A percentile compares a stretch with the other conserved stretches of the same genome.
Evolutionary conservation across 2,113 vertebrate genomes (phyloP).

Genomic region (Psittacara wagleri): DNA sequence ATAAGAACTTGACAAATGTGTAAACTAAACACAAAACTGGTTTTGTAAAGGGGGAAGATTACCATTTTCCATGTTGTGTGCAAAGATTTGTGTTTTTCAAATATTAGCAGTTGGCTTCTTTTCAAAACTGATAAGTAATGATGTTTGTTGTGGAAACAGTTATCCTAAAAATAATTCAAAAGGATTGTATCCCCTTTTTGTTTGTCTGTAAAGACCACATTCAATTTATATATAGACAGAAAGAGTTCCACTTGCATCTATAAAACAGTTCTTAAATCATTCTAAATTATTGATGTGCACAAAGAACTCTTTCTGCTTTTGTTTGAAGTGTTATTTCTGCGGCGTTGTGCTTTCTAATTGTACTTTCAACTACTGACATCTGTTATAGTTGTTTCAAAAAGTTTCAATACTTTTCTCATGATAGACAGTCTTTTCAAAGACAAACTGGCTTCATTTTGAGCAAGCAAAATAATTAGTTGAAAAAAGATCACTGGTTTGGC

Average conservation of each 20-base stretch:
- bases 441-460: slow-evolving; percentile 55
- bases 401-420: slow-evolving; percentile 55
- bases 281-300: slow-evolving; percentile 60
- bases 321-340: slow-evolving; percentile 70
- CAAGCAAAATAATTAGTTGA: slow-evolving; percentile 67
- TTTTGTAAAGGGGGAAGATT: slow-evolving; percentile 41
- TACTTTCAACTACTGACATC: slow-evolving; percentile 66
- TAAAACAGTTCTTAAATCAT: slow-evolving; percentile 64
- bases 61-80: slow-evolving; percentile 37
- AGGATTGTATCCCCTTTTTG: slow-evolving; percentile 56
- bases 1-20: slow-evolving; percentile 62
- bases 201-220: slow-evolving; percentile 64
- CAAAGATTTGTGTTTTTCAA: slow-evolving; percentile 62
- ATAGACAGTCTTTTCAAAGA: slow-evolving; percentile 55
- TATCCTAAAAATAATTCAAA: slow-evolving; percentile 70
- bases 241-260: slow-evolving; percentile 50
- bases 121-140: slow-evolving; percentile 69
- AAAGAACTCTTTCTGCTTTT: slow-evolving; percentile 31
- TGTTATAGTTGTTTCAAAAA: slow-evolving; percentile 68
- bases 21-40: slow-evolving; percentile 51
- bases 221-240: slow-evolving; percentile 54
- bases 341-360: slow-evolving; percentile 63
- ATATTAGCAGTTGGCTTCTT: slow-evolving; percentile 56
- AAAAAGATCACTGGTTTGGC: slow-evolving; percentile 66
- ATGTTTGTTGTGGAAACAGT: slow-evolving; percentile 66